phyloP scores from a whole-genome alignment of 2,888 invertebrate genomes.

The Fabriciana adippe region DNA sequence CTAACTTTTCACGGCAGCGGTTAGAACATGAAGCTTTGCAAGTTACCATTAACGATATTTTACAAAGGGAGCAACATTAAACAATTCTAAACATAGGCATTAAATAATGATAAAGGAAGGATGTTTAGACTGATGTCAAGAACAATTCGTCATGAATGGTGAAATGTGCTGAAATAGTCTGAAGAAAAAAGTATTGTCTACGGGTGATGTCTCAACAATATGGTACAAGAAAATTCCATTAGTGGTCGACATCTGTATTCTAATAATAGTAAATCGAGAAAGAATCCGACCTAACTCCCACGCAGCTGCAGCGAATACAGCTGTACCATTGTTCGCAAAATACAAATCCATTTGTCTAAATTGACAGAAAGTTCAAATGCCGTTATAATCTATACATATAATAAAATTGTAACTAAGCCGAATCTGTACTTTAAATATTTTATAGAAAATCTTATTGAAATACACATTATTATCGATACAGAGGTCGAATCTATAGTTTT shows the following conservation, averaged over 20 bases:
- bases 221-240: conserved; percentile 46
- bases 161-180: neutral
- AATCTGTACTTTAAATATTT: too few species aligned
- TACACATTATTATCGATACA: too few species aligned
- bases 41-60: conserved; percentile 44
- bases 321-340: conserved; percentile 4
- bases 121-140: conserved; percentile 20
- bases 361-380: neutral
- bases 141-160: neutral
- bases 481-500: too few species aligned
- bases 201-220: conserved; percentile 2
- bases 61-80: conserved; percentile 55
- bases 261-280: conserved; percentile 57
- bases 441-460: too few species aligned
- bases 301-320: conserved; percentile 34
- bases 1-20: conserved; percentile 52
- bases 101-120: conserved; percentile 21
- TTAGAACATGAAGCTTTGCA: conserved; percentile 46
- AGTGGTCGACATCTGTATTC: conserved; percentile 45
- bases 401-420: too few species aligned
- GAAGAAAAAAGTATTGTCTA: neutral
- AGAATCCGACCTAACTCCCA: conserved; percentile 49
- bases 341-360: neutral
- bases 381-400: too few species aligned
- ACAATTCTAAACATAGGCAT: conserved; percentile 43